Percentiles rank a stretch among this genome's conserved stretches.
phyloP scores from a whole-genome alignment of 1,140 invertebrate species.

The Zaprionus africanus region DNA sequence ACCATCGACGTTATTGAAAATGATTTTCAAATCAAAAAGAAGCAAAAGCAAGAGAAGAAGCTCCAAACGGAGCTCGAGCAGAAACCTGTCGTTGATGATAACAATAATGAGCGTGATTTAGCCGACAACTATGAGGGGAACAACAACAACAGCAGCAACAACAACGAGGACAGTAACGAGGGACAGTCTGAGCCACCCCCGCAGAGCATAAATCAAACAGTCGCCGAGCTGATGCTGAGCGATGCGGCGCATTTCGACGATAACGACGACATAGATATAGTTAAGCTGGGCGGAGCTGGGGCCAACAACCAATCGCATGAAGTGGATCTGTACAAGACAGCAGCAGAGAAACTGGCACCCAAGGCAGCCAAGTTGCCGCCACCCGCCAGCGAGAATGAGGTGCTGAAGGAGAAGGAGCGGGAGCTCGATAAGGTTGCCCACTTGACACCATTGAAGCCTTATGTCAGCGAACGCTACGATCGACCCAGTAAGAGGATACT shows the following conservation, averaged over 20 bases:
- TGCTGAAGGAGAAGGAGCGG: constrained; percentile 38
- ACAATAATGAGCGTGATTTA: constrained; percentile 83
- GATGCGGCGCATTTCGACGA: constrained; percentile 57
- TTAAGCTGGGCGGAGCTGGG: constrained; percentile 63
- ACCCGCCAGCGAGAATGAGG: constrained; percentile 61
- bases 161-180: constrained; percentile 3
- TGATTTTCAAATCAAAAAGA: constrained; percentile 78
- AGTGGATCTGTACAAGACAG: constrained; percentile 61
- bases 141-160: constrained; percentile 9
- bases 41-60: constrained; percentile 17
- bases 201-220: constrained; percentile 61
- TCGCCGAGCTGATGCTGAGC: constrained; percentile 64
- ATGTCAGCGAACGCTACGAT: constrained; percentile 70
- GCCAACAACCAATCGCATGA: constrained; percentile 43
- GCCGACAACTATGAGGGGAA: constrained; percentile 74
- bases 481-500: constrained; percentile 69
- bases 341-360: constrained; percentile 9
- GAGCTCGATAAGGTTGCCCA: constrained; percentile 4
- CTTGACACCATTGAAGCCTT: constrained; percentile 60
- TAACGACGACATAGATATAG: constrained; percentile 76
- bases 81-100: constrained; percentile 70
- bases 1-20: constrained; percentile 63
- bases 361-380: background rate
- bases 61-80: constrained; percentile 20
- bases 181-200: constrained; percentile 31